These are phyloP conservation scores for Sturnus vulgaris DNA, from an alignment of 2,113 vertebrate species.

Conservation along the genomic window DNA sequence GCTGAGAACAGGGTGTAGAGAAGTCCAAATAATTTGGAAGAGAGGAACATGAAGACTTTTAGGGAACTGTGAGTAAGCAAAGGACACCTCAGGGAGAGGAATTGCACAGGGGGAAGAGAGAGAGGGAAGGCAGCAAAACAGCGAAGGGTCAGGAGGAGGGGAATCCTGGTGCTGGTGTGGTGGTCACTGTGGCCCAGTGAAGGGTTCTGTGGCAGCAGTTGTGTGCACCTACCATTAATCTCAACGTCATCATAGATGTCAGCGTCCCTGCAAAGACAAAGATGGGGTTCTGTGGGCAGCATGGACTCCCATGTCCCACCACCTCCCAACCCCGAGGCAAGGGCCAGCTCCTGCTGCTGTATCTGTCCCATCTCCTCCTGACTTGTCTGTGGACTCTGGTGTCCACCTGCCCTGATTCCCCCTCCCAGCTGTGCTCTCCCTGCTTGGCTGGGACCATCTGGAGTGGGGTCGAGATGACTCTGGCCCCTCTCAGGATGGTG, in stretches of 20 bases:
- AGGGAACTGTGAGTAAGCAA: background rate
- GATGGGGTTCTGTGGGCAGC: background rate
- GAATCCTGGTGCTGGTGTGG: background rate
- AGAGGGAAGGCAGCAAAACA: background rate
- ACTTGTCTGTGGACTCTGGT: background rate
- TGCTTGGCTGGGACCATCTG: background rate
- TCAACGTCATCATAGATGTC: conserved; percentile 84
- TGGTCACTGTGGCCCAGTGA: background rate
- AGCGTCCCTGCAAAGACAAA: conserved; percentile 70
- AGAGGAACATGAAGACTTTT: background rate
- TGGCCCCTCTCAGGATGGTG: background rate
- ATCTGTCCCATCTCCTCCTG: background rate
- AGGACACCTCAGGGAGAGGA: background rate
- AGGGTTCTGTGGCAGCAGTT: background rate
- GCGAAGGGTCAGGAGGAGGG: background rate
- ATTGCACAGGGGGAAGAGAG: background rate
- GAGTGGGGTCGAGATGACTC: background rate
- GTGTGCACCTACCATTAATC: conserved; percentile 57
- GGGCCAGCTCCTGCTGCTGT: background rate
- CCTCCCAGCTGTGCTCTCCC: background rate
- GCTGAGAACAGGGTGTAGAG: background rate
- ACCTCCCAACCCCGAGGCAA: fast-evolving
- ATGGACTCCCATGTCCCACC: background rate
- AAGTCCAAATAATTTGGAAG: background rate
- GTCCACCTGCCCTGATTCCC: fast-evolving